These are phyloP conservation scores for Sesia apiformis DNA, from an alignment of 2,888 invertebrate species.

Conservation along the genomic window DNA sequence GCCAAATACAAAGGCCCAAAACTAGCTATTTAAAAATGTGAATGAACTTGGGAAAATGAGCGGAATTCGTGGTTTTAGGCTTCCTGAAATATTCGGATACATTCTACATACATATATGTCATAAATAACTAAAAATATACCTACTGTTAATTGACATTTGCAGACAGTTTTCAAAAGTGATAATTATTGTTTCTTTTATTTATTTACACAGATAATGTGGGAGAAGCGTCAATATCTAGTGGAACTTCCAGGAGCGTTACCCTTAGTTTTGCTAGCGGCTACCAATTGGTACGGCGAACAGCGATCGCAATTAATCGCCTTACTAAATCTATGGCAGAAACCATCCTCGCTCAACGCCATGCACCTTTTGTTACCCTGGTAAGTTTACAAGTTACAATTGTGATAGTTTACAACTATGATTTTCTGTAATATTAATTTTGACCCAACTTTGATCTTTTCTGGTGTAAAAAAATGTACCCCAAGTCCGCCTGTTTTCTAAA, in stretches of 20 bases:
- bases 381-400: slow-evolving; percentile 26
- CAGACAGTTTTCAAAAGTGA: too few relatives aligned
- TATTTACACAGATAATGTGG: slow-evolving; percentile 82
- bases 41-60: too few relatives aligned
- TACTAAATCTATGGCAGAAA: slow-evolving; percentile 91
- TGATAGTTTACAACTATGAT: not conserved
- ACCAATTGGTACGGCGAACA: slow-evolving; percentile 94
- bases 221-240: slow-evolving; percentile 93
- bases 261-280: slow-evolving; percentile 89
- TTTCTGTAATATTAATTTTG: not conserved
- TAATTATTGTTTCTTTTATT: too few relatives aligned
- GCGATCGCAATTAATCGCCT: slow-evolving; percentile 88
- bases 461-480: too few relatives aligned
- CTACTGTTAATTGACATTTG: too few relatives aligned
- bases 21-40: too few relatives aligned
- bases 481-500: too few relatives aligned
- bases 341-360: slow-evolving; percentile 92
- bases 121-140: too few relatives aligned
- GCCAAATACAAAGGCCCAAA: too few relatives aligned
- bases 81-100: too few relatives aligned
- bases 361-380: slow-evolving; percentile 94
- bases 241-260: slow-evolving; percentile 87
- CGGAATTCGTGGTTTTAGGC: too few relatives aligned
- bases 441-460: not conserved
- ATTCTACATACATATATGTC: too few relatives aligned